Percentiles rank a stretch among this genome's conserved stretches.
These are phyloP conservation scores for Falco cherrug DNA, from an alignment of 2,797 vertebrate genomes.

Conservation along the genomic window DNA sequence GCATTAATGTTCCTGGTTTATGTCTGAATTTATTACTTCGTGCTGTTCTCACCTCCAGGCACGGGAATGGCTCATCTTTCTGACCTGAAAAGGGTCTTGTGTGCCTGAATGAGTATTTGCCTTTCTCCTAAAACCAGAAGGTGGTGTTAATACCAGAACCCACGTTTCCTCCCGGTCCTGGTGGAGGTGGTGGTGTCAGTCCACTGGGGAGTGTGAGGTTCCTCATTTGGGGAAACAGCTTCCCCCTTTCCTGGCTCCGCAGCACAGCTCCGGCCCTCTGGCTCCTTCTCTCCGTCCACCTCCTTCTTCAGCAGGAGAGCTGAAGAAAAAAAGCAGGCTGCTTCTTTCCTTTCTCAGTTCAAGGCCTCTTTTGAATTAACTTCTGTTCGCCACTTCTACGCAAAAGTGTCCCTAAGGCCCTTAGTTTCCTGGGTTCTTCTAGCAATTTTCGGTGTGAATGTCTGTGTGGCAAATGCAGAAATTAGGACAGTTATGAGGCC, in stretches of 20 bases:
- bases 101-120: not conserved
- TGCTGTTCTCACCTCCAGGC: not conserved
- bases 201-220: not conserved
- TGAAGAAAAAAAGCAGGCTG: not conserved
- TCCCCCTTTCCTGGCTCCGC: not conserved
- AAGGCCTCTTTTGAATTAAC: not conserved
- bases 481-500: constrained; percentile 21
- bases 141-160: not conserved
- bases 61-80: not conserved
- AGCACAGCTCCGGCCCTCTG: not conserved
- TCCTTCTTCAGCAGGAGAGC: not conserved
- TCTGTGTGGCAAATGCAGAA: not conserved
- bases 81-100: not conserved
- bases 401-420: not conserved
- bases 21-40: not conserved
- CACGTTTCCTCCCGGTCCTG: not conserved
- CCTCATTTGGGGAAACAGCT: rapidly evolving
- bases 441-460: not conserved
- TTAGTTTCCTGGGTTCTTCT: not conserved
- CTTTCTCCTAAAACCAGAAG: not conserved
- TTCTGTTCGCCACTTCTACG: not conserved
- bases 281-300: not conserved
- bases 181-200: rapidly evolving
- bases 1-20: not conserved
- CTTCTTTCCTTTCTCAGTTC: not conserved